phyloP scores from a whole-genome alignment of 2,888 invertebrate genomes.

The Ferdinandea cuprea region DNA sequence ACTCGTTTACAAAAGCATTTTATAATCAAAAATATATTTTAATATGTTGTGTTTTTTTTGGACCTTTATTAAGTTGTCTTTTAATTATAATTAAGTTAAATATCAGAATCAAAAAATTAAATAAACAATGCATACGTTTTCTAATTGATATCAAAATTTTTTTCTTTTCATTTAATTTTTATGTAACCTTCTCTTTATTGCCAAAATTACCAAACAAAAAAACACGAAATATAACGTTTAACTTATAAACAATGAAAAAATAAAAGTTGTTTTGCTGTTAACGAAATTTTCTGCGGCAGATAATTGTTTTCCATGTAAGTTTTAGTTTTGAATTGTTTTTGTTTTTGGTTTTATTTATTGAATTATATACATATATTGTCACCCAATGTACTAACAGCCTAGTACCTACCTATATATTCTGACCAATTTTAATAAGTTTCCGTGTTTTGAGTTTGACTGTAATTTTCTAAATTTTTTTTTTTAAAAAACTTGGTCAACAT shows the following conservation, averaged over 20 bases:
- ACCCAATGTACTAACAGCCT: constrained; percentile 35
- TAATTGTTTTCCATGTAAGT: constrained; percentile 84
- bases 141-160: constrained; percentile 68
- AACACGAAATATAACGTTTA: constrained; percentile 31
- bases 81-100: constrained; percentile 26
- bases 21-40: background rate
- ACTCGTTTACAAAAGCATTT: constrained; percentile 27
- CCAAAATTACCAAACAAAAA: constrained; percentile 50
- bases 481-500: constrained; percentile 19
- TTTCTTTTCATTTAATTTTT: constrained; percentile 68
- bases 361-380: constrained; percentile 29
- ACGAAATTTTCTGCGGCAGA: constrained; percentile 81
- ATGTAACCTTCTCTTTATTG: constrained; percentile 54
- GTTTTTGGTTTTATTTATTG: constrained; percentile 11
- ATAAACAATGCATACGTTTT: constrained; percentile 24
- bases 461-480: background rate
- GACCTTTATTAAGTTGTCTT: background rate
- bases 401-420: constrained; percentile 25
- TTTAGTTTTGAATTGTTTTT: constrained; percentile 74
- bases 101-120: constrained; percentile 41
- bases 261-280: constrained; percentile 81
- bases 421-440: constrained; percentile 44
- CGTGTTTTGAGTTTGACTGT: constrained; percentile 35
- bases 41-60: background rate
- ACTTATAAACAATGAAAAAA: constrained; percentile 50